Evolutionary conservation across 2,113 vertebrate species (phyloP).

Genomic region (Callionymus lyra): DNA sequence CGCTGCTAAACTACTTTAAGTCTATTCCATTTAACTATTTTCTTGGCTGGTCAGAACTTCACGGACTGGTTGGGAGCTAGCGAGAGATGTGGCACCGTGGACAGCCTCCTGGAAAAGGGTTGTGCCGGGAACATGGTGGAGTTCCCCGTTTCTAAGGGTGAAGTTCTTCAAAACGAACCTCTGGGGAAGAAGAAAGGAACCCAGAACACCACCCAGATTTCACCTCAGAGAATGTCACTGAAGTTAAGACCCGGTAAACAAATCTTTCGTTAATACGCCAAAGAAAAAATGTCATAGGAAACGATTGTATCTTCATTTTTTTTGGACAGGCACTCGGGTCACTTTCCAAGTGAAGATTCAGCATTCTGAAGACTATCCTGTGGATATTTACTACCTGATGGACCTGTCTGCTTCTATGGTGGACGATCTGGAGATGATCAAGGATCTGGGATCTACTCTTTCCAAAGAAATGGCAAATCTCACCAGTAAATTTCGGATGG

Average conservation of each 20-base stretch:
- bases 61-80: constrained; percentile 71
- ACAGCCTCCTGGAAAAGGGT: constrained; percentile 74
- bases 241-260: constrained; percentile 78
- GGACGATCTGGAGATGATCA: constrained; percentile 86
- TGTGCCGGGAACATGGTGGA: constrained; percentile 70
- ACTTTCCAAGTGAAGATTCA: constrained; percentile 85
- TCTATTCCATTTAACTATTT: background rate
- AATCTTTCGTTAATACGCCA: background rate
- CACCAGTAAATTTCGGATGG: constrained; percentile 92
- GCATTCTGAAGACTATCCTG: constrained; percentile 88
- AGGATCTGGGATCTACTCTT: constrained; percentile 81
- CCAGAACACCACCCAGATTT: constrained; percentile 77
- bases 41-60: constrained; percentile 76
- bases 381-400: constrained; percentile 98
- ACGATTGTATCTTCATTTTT: background rate
- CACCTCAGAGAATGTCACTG: constrained; percentile 82
- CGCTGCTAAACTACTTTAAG: background rate
- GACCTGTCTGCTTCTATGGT: constrained; percentile 94
- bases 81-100: constrained; percentile 77
- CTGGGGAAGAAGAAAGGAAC: constrained; percentile 64
- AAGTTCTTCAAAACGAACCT: constrained; percentile 69
- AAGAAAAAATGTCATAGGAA: constrained; percentile 3
- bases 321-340: constrained; percentile 68
- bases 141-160: constrained; percentile 72
- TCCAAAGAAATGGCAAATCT: constrained; percentile 89